phyloP scores from a whole-genome alignment of 2,797 vertebrate species.

The Threskiornis aethiopicus region DNA sequence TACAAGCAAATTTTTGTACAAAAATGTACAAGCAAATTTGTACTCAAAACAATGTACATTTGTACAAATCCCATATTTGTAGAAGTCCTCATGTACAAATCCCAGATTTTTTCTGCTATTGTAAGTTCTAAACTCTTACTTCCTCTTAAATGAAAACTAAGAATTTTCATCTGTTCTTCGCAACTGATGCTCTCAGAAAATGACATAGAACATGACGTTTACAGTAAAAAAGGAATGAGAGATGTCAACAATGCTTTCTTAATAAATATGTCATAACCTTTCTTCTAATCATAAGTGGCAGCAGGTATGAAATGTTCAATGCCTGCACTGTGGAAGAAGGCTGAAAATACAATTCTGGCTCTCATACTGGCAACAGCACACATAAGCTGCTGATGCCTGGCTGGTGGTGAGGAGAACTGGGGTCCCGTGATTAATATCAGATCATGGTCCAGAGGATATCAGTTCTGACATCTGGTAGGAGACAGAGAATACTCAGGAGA shows the following conservation, averaged over 20 bases:
- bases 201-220: background rate
- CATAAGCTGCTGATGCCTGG: background rate
- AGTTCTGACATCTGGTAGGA: background rate
- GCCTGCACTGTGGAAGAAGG: background rate
- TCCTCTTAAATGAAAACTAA: background rate
- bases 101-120: background rate
- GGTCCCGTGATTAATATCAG: background rate
- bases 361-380: background rate
- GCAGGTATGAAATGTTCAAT: background rate
- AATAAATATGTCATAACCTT: background rate
- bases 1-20: too few species aligned
- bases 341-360: background rate
- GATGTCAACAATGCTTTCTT: background rate
- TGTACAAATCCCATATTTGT: background rate
- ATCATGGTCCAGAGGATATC: background rate
- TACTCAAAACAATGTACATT: background rate
- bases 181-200: background rate
- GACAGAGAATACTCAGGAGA: background rate
- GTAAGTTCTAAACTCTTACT: background rate
- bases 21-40: too few species aligned
- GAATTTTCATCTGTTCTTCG: background rate
- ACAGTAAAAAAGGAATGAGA: background rate
- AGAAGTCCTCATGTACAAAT: background rate
- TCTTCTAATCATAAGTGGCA: background rate
- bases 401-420: background rate